phyloP scores from a whole-genome alignment of 2,797 vertebrate species.

The Aulostomus chinensis region DNA sequence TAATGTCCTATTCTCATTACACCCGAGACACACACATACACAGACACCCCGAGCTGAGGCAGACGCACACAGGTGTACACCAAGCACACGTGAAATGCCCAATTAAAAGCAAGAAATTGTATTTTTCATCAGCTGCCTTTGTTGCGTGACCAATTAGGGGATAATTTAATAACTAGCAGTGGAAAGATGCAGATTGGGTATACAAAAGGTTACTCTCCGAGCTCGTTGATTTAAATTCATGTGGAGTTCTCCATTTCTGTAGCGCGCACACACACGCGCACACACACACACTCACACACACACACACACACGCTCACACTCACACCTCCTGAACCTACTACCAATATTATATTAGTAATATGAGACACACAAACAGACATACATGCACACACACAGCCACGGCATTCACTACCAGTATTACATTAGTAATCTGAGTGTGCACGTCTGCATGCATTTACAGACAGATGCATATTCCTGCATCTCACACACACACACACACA shows the following conservation, averaged over 20 bases:
- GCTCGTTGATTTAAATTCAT: slow-evolving; percentile 81
- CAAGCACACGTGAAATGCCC: slow-evolving; percentile 89
- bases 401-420: slow-evolving; percentile 42
- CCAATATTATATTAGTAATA: slow-evolving; percentile 69
- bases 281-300: slow-evolving; percentile 1
- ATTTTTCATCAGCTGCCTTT: slow-evolving; percentile 92
- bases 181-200: slow-evolving; percentile 87
- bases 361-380: slow-evolving; percentile 50
- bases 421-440: slow-evolving; percentile 60
- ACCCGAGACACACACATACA: slow-evolving; percentile 35
- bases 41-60: slow-evolving; percentile 54
- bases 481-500: slow-evolving; percentile 6
- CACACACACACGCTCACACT: slow-evolving; percentile 33
- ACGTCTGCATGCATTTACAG: slow-evolving; percentile 22
- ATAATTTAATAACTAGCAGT: slow-evolving; percentile 92
- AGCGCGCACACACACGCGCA: slow-evolving; percentile 40
- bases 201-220: slow-evolving; percentile 88
- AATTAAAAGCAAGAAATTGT: slow-evolving; percentile 92
- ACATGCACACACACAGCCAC: slow-evolving; percentile 21
- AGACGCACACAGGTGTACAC: slow-evolving; percentile 90
- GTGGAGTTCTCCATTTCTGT: slow-evolving; percentile 62
- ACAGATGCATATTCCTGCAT: slow-evolving; percentile 27
- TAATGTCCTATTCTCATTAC: slow-evolving; percentile 92
- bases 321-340: slow-evolving; percentile 42
- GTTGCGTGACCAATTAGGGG: slow-evolving; percentile 92